Conservation (phyloP, 2,888 invertebrate species). For the Lasius platythorax region DNA sequence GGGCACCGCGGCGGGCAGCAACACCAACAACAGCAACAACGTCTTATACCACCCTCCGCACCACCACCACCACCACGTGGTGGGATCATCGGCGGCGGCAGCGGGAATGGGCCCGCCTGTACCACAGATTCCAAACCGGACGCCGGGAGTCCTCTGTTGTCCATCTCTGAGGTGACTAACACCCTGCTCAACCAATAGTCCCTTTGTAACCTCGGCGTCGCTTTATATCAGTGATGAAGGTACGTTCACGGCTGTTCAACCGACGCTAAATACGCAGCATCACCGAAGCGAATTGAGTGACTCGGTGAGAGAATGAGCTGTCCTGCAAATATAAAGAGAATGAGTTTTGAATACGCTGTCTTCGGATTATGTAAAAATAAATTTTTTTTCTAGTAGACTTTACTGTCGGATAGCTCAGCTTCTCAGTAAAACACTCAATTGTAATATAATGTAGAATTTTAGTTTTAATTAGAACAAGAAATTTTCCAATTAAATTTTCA, state of each 20-base stretch:
- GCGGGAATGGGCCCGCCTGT: constrained; percentile 85
- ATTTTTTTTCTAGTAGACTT: background rate
- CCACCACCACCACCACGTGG: constrained; percentile 83
- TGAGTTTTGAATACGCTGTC: background rate
- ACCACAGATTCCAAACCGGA: constrained; percentile 86
- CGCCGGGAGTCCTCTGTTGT: constrained; percentile 90
- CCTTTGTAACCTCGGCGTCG: constrained; percentile 74
- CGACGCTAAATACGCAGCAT: background rate
- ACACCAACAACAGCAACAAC: constrained; percentile 81
- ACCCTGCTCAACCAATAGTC: constrained; percentile 90
- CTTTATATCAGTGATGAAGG: constrained; percentile 73
- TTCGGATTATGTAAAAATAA: background rate
- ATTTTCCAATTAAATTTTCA: background rate
- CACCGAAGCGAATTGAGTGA: background rate
- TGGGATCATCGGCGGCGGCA: constrained; percentile 76
- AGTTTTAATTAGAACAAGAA: background rate
- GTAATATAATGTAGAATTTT: background rate
- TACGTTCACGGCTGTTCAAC: constrained; percentile 43
- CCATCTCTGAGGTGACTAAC: constrained; percentile 93
- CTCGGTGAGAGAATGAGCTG: background rate
- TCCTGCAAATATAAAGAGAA: background rate
- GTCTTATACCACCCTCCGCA: constrained; percentile 79
- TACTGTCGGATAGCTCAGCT: background rate
- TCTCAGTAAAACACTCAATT: background rate
- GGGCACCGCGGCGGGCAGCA: constrained; percentile 78